These are phyloP conservation scores for Myathropa florea DNA, from an alignment of 2,888 invertebrate species.

Conservation along the genomic window DNA sequence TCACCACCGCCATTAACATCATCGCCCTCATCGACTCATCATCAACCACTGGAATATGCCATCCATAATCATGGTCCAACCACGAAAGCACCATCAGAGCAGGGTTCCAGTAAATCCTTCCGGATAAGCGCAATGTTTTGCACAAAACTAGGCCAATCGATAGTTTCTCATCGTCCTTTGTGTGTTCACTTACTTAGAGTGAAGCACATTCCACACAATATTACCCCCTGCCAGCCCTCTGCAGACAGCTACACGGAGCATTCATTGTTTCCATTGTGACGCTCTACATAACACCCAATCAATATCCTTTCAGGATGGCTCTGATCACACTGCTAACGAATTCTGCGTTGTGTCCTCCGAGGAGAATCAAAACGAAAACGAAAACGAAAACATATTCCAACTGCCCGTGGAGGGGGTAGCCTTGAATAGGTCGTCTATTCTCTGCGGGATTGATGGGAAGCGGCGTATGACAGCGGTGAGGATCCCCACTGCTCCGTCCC, in stretches of 20 bases:
- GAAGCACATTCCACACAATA: constrained; percentile 3
- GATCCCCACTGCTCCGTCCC: not conserved
- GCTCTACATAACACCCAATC: constrained; percentile 54
- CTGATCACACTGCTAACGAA: constrained; percentile 49
- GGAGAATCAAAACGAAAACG: not conserved
- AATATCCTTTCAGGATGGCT: constrained; percentile 38
- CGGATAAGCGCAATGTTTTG: constrained; percentile 29
- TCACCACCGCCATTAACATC: not conserved
- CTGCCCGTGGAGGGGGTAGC: not conserved
- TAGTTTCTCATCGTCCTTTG: constrained; percentile 42
- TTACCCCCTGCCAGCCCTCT: not conserved
- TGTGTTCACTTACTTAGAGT: constrained; percentile 21
- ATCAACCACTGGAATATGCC: not conserved
- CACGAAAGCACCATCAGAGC: not conserved
- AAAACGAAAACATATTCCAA: not conserved
- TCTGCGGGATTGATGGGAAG: not conserved
- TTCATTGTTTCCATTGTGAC: constrained; percentile 51
- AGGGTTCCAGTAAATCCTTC: constrained; percentile 17
- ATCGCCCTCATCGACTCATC: not conserved
- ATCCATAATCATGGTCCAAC: not conserved
- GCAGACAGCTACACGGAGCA: constrained; percentile 4
- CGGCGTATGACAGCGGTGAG: not conserved
- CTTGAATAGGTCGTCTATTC: not conserved
- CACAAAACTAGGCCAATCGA: constrained; percentile 54
- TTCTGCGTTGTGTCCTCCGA: constrained; percentile 19